These are phyloP conservation scores for Mesembrinibis cayennensis DNA, from an alignment of 2,113 vertebrate genomes.

Conservation along the genomic window DNA sequence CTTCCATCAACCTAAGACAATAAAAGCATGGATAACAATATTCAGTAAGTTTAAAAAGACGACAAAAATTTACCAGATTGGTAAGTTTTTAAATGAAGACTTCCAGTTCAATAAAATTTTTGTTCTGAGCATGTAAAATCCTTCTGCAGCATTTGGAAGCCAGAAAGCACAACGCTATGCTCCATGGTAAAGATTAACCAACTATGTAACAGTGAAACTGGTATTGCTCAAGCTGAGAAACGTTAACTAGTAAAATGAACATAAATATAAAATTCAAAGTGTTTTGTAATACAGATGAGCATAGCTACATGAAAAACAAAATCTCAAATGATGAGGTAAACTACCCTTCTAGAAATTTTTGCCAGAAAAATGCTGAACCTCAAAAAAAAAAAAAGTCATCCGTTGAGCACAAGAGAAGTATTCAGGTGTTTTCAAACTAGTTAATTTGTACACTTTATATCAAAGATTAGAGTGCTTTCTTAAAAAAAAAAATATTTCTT, in stretches of 20 bases:
- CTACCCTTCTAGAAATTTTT: background rate
- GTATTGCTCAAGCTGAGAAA: background rate
- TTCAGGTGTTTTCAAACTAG: background rate
- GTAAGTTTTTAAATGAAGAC: background rate
- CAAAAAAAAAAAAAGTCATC: background rate
- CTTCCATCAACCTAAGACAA: background rate
- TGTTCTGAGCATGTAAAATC: background rate
- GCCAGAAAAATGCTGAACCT: background rate
- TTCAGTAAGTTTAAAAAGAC: background rate
- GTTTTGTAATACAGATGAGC: background rate
- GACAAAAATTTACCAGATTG: background rate
- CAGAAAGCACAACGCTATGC: background rate
- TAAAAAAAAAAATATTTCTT: background rate
- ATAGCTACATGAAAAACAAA: background rate
- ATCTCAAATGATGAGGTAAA: background rate
- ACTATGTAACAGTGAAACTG: background rate
- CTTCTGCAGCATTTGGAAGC: background rate
- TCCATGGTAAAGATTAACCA: background rate
- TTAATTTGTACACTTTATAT: background rate
- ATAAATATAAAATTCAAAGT: background rate
- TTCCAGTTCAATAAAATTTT: background rate
- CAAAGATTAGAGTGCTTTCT: background rate
- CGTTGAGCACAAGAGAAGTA: background rate
- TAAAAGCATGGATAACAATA: background rate
- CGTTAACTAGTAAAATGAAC: background rate